Evolutionary conservation across 2,888 invertebrate genomes (phyloP).

Genomic region (Thecophora atra): DNA sequence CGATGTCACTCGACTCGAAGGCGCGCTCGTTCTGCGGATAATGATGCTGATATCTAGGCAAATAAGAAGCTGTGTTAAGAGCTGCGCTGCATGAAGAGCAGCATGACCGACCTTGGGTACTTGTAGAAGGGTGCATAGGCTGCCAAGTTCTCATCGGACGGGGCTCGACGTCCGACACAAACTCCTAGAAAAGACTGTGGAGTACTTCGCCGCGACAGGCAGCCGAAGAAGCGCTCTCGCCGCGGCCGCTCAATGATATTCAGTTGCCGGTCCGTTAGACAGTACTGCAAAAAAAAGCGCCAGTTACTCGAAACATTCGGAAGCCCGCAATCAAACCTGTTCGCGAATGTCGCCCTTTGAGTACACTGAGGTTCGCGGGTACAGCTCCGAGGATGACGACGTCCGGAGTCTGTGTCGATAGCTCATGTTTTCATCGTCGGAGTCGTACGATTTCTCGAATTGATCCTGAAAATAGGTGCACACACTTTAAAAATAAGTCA

Average conservation of each 20-base stretch:
- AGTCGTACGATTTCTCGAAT: slow-evolving; percentile 75
- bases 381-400: slow-evolving; percentile 67
- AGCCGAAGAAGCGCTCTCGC: slow-evolving; percentile 80
- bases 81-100: not conserved
- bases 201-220: slow-evolving; percentile 72
- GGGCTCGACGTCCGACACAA: slow-evolving; percentile 85
- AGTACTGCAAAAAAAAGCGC: slow-evolving; percentile 70
- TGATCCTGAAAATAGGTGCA: slow-evolving; percentile 52
- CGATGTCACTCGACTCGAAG: slow-evolving; percentile 76
- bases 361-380: slow-evolving; percentile 71
- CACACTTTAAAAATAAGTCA: not conserved
- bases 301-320: not conserved
- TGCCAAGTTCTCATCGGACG: slow-evolving; percentile 88
- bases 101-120: slow-evolving; percentile 71
- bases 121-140: slow-evolving; percentile 85
- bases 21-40: slow-evolving; percentile 49
- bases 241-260: slow-evolving; percentile 74
- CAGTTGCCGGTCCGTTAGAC: slow-evolving; percentile 89
- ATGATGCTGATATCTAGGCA: slow-evolving; percentile 54
- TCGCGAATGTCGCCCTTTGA: slow-evolving; percentile 87
- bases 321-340: slow-evolving; percentile 66
- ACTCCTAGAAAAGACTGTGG: slow-evolving; percentile 81
- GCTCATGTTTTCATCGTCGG: slow-evolving; percentile 81
- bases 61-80: not conserved
- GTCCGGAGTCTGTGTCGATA: slow-evolving; percentile 72